Evolutionary conservation across 2,797 vertebrate genomes (phyloP).

Genomic region (Microchirus variegatus): DNA sequence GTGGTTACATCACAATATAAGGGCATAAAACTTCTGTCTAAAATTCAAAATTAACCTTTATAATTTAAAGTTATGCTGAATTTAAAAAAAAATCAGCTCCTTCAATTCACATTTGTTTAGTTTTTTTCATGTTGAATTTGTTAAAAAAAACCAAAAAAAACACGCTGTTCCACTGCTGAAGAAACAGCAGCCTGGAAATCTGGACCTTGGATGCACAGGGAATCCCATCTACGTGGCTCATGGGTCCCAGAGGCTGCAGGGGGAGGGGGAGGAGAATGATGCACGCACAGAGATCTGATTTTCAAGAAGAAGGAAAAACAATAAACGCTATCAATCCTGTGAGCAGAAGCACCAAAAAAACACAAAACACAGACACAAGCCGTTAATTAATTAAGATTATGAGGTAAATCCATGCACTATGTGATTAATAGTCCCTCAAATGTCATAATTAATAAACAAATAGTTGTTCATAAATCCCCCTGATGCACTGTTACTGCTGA

Average conservation of each 20-base stretch:
- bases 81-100: too few species aligned
- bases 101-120: too few species aligned
- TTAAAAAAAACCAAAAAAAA: too few species aligned
- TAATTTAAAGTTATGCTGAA: too few species aligned
- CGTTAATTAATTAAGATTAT: constrained; percentile 13
- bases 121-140: too few species aligned
- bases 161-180: constrained; percentile 14
- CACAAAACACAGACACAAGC: background rate
- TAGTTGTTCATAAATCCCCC: constrained; percentile 15
- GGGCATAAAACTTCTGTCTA: too few species aligned
- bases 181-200: constrained; percentile 50
- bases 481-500: constrained; percentile 7
- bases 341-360: constrained; percentile 20
- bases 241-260: constrained; percentile 34
- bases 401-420: constrained; percentile 9
- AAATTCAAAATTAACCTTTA: too few species aligned
- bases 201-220: constrained; percentile 59
- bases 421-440: constrained; percentile 16
- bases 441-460: background rate
- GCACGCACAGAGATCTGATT: constrained; percentile 25
- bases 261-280: constrained; percentile 18
- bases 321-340: constrained; percentile 6
- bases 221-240: constrained; percentile 76
- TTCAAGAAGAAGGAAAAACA: constrained; percentile 36
- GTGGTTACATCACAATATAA: too few species aligned